Conservation (phyloP, 2,888 invertebrate genomes). For the Arctia plantaginis region DNA sequence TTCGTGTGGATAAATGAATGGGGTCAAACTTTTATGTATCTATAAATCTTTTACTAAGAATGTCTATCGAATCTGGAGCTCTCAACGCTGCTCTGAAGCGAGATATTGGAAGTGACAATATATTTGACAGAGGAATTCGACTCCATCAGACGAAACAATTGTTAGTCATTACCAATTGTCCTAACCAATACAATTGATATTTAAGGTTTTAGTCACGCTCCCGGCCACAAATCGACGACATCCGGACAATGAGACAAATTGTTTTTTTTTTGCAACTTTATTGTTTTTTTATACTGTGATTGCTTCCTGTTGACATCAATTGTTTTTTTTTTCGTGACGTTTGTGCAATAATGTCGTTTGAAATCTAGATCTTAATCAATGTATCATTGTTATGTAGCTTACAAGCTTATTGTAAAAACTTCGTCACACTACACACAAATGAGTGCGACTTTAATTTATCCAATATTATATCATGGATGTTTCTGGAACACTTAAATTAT, state of each 20-base stretch:
- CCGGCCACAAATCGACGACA: conserved; percentile 47
- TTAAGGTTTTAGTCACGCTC: conserved; percentile 53
- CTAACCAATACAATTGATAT: conserved; percentile 42
- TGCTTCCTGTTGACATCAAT: conserved; percentile 50
- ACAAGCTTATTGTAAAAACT: not conserved
- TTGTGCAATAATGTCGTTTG: conserved; percentile 14
- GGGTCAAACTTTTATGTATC: no score
- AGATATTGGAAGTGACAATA: not conserved
- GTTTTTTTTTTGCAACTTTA: conserved; percentile 46
- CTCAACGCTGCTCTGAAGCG: not conserved
- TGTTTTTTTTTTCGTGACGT: conserved; percentile 33
- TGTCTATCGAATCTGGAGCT: not conserved
- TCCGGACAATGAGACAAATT: conserved; percentile 56
- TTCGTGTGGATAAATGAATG: no score
- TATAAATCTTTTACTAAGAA: no score
- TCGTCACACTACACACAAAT: not conserved
- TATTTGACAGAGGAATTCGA: conserved; percentile 9
- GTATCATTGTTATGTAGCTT: not conserved
- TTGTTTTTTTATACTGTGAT: conserved; percentile 52
- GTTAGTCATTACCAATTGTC: conserved; percentile 45
- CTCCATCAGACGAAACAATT: conserved; percentile 30
- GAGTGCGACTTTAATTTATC: not conserved
- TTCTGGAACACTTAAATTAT: no score
- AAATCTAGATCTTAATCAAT: not conserved
- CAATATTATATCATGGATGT: not conserved